Base-by-base conservation (phyloP, 1,140 invertebrate species). In the Neodiprion fabricii region DNA sequence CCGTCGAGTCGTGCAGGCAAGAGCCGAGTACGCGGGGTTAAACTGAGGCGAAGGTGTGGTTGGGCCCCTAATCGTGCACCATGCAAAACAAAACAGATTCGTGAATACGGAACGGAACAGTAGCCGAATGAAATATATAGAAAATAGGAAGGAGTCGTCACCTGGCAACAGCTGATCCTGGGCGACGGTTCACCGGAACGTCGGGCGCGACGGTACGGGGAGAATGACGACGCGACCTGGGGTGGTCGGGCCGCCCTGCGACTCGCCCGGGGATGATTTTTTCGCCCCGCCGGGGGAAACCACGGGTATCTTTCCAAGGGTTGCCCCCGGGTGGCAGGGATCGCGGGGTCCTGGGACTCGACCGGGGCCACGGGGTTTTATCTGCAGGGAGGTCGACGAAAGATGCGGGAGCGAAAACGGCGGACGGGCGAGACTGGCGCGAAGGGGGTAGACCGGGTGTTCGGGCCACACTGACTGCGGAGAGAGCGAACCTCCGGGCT, bases 301-400 rank as follows among this genome's bases (percentile, higher is more conserved):
- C 65, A 40, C 28, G 21, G 72, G 72, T 48, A 68, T 47, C 28
- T 48, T 12, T n/a, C 48, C 65, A 71, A 47, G 21, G 69, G 28
- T 61, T 73, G 50, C 7, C 9, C 68, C 11, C 68, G 48, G 53
- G 75, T 73, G 75, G 73, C 76, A 75, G 75, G 77, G 53, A 72
- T 68, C 61, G 14, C 61, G 61, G 61, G 21, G 61, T 14, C 61
- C 21, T 21, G 61, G 61, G 1, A n/a, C 61, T 66, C 14, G 21
- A 14, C 68, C 68, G 68, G 68, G 47, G 14, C 53, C 53, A 9
- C 53, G 53, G 53, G 53, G n/a, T 28, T 28, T 28, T 61, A 61
- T 61, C 53, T 17, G 53, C 28, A 23, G 68, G 68, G 47, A 47
- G 50, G 23, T 68, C 11, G 66, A 71, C 67, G 75, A 28, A 76